Evolutionary conservation across 2,113 vertebrate genomes (phyloP).

Genomic region (Menidia beryllina): DNA sequence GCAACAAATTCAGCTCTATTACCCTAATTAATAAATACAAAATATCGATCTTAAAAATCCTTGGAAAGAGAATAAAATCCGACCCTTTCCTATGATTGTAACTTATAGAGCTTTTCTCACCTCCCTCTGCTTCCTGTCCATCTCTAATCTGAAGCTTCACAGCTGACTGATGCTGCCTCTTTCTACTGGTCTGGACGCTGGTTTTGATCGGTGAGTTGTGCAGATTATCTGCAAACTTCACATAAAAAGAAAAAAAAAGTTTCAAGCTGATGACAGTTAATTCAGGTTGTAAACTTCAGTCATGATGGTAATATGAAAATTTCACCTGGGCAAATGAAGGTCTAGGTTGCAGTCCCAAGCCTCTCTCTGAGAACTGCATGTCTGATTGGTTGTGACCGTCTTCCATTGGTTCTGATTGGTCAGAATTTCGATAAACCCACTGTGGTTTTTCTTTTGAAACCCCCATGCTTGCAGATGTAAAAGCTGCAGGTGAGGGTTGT

Average conservation of each 20-base stretch:
- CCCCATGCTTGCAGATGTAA: conserved; percentile 39
- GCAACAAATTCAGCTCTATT: background rate
- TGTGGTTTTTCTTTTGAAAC: conserved; percentile 31
- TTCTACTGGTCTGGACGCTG: conserved; percentile 60
- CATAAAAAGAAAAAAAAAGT: background rate
- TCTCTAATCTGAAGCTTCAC: conserved; percentile 11
- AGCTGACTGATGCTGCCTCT: conserved; percentile 64
- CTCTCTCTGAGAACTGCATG: conserved; percentile 12
- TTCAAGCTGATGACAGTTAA: background rate
- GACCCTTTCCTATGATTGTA: background rate
- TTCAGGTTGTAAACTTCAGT: background rate
- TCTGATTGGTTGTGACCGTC: conserved; percentile 35
- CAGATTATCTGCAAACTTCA: conserved; percentile 45
- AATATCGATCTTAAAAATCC: background rate
- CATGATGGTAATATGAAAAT: background rate
- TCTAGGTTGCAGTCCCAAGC: background rate
- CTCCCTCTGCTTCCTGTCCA: conserved; percentile 5
- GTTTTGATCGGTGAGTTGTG: conserved; percentile 37
- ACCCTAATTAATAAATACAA: background rate
- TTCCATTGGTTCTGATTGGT: conserved; percentile 67
- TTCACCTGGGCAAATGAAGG: conserved; percentile 43
- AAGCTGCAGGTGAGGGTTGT: conserved; percentile 29
- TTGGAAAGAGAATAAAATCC: background rate
- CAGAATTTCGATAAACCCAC: background rate
- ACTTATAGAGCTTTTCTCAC: conserved; percentile 26